phyloP scores from a whole-genome alignment of 1,140 invertebrate species.

The Ptiloglossa arizonensis region DNA sequence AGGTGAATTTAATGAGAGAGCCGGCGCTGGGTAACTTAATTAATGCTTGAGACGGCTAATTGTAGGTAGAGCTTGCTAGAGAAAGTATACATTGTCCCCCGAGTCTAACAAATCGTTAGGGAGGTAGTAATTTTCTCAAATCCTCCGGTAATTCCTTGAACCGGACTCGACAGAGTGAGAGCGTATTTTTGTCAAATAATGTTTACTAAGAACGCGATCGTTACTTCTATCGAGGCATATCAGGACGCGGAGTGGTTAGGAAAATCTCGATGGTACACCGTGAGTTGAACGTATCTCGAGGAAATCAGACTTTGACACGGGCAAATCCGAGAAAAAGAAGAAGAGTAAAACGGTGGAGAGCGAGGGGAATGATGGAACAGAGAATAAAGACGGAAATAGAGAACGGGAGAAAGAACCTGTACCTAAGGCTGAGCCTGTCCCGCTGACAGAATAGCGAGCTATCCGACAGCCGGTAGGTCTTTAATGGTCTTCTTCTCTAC shows the following conservation, averaged over 20 bases:
- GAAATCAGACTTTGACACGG: constrained; percentile 21
- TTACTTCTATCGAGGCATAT: no score
- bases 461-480: constrained; percentile 56
- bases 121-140: constrained; percentile 2
- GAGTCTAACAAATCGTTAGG: constrained; percentile 3
- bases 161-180: neutral
- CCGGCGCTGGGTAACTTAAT: constrained; percentile 48
- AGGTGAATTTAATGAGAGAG: constrained; percentile 32
- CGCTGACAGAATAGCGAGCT: constrained; percentile 52
- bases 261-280: neutral
- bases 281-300: neutral
- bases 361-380: neutral
- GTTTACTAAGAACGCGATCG: neutral
- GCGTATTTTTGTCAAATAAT: neutral
- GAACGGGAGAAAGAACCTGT: constrained; percentile 31
- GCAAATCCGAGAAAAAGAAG: constrained; percentile 29
- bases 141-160: constrained; percentile 11
- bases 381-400: constrained; percentile 25
- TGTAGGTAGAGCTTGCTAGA: constrained; percentile 23
- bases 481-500: constrained; percentile 62
- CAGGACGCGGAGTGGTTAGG: no score
- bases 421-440: constrained; percentile 48
- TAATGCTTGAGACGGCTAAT: constrained; percentile 39
- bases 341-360: constrained; percentile 22
- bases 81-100: constrained; percentile 13